These are phyloP conservation scores for Alosa sapidissima DNA, from an alignment of 2,797 vertebrate genomes.

Conservation along the genomic window DNA sequence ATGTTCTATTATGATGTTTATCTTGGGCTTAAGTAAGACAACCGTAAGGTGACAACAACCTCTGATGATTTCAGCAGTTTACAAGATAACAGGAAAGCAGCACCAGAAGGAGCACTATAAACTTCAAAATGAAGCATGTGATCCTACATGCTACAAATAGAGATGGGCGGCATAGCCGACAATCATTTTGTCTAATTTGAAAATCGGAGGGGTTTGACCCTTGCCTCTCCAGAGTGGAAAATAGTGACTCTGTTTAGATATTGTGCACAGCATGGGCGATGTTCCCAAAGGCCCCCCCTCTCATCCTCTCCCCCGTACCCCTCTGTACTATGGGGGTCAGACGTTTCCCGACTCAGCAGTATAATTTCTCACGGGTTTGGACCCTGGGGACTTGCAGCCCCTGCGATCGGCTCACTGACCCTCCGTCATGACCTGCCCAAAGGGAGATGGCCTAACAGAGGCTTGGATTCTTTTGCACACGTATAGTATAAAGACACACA, in stretches of 20 bases:
- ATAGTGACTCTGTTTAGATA: conserved; percentile 61
- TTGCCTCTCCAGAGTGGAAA: conserved; percentile 62
- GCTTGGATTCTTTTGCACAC: conserved; percentile 30
- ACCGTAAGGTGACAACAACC: neutral
- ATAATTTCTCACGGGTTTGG: conserved; percentile 72
- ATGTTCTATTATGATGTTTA: neutral
- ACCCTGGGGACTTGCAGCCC: conserved; percentile 54
- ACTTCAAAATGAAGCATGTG: neutral
- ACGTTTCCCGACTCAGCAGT: conserved; percentile 43
- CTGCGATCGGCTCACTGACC: conserved; percentile 66
- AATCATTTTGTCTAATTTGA: neutral
- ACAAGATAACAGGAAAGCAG: neutral
- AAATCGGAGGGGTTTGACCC: conserved; percentile 12
- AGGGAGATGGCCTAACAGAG: conserved; percentile 56
- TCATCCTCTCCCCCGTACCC: neutral
- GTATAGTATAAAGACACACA: neutral
- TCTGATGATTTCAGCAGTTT: neutral
- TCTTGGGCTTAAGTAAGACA: neutral
- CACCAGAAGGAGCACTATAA: neutral
- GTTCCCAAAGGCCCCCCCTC: conserved; percentile 46
- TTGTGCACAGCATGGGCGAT: conserved; percentile 50
- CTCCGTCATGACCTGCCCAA: conserved; percentile 53
- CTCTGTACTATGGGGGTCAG: conserved; percentile 49
- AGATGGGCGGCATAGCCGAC: neutral
- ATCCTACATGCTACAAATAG: neutral